phyloP scores from a whole-genome alignment of 2,797 vertebrate genomes.

The Anas acuta region DNA sequence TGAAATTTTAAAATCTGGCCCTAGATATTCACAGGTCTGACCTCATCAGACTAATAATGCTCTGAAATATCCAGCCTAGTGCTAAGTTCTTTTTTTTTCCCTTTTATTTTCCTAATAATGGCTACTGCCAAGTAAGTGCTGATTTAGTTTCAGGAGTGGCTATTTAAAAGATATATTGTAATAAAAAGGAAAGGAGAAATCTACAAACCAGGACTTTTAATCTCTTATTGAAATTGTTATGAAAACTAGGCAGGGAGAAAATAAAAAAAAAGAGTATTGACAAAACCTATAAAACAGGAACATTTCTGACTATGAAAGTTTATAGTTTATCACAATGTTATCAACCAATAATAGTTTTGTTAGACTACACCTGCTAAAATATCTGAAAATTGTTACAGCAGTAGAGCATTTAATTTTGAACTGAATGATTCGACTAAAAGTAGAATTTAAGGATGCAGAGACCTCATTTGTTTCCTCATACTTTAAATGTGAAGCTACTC shows the following conservation, averaged over 20 bases:
- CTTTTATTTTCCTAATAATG: background rate
- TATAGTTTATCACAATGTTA: background rate
- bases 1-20: background rate
- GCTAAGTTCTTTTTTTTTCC: background rate
- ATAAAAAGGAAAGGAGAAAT: background rate
- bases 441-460: background rate
- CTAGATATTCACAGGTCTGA: background rate
- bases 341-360: background rate
- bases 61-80: background rate
- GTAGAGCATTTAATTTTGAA: background rate
- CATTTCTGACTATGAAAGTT: background rate
- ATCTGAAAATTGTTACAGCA: background rate
- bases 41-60: background rate
- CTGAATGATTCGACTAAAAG: background rate
- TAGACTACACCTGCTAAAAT: background rate
- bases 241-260: background rate
- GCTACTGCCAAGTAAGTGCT: background rate
- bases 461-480: background rate
- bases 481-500: background rate
- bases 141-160: background rate
- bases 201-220: background rate
- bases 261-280: background rate
- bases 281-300: background rate
- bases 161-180: background rate
- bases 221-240: background rate